Evolutionary conservation across 35 echinoderm and acorn worm species (phyloP).

Genomic region (Holothuria glaberrima): DNA sequence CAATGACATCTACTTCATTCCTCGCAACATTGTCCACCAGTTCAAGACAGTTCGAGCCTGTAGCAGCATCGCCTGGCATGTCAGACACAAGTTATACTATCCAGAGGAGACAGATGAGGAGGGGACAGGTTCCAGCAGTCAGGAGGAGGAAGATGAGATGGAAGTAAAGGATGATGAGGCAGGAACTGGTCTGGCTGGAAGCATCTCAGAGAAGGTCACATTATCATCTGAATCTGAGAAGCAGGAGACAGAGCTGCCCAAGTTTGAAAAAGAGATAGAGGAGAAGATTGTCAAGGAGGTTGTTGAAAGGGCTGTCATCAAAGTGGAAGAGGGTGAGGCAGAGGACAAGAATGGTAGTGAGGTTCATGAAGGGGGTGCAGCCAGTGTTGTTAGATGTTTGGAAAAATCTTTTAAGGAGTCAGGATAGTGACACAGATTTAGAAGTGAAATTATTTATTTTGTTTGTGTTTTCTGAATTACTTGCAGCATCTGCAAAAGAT

Average conservation of each 20-base stretch:
- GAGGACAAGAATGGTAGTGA: too few relatives aligned
- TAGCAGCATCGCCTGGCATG: slow-evolving; percentile 93
- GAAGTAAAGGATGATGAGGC: slow-evolving; percentile 15
- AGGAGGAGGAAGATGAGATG: not conserved
- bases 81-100: slow-evolving; percentile 84
- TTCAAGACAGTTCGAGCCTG: slow-evolving; percentile 94
- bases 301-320: slow-evolving; percentile 15
- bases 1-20: slow-evolving; percentile 99
- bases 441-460: too few relatives aligned
- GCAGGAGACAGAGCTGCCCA: too few relatives aligned
- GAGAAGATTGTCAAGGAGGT: slow-evolving; percentile 8
- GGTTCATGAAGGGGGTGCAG: too few relatives aligned
- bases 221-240: too few relatives aligned
- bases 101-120: slow-evolving; percentile 60
- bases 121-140: not conserved
- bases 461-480: too few relatives aligned
- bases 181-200: not conserved
- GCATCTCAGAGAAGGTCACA: too few relatives aligned
- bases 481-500: too few relatives aligned
- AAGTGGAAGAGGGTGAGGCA: not conserved
- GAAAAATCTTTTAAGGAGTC: too few relatives aligned
- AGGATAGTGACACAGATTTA: too few relatives aligned
- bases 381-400: too few relatives aligned
- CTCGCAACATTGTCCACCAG: slow-evolving; percentile 91
- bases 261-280: not conserved